Percentiles rank a stretch among this genome's conserved stretches.
Evolutionary conservation across 1,140 invertebrate genomes (phyloP).

Genomic region (Heliconius eleuchia): DNA sequence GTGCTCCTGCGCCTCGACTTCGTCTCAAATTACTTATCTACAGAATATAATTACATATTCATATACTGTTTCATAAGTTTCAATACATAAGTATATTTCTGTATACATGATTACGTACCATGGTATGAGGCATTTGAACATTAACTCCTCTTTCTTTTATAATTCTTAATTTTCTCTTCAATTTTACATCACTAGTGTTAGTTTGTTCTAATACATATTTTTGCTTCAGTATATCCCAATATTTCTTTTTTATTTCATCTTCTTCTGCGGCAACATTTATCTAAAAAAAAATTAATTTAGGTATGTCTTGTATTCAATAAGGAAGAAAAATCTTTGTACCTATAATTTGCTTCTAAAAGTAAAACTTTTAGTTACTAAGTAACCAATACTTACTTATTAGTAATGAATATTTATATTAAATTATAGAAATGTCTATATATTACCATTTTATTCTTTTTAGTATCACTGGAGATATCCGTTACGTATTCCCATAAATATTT

Average conservation of each 20-base stretch:
- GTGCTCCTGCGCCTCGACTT: no score
- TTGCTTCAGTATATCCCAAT: conserved; percentile 70
- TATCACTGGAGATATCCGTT: conserved; percentile 65
- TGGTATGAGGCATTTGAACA: conserved; percentile 72
- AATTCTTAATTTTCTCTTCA: conserved; percentile 66
- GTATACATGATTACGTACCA: conserved; percentile 48
- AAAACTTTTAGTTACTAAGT: not conserved
- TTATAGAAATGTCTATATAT: not conserved
- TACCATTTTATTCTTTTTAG: conserved; percentile 75
- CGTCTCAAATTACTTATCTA: no score
- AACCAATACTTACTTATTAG: not conserved
- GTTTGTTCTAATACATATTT: conserved; percentile 60
- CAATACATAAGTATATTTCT: not conserved
- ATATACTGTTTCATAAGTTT: no score
- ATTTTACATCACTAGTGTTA: conserved; percentile 49
- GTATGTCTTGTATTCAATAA: no score
- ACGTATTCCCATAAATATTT: conserved; percentile 72
- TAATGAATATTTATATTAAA: not conserved
- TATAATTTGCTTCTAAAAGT: no score
- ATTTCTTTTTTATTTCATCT: conserved; percentile 73
- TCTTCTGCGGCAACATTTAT: conserved; percentile 68
- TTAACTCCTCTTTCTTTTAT: conserved; percentile 70
- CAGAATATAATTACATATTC: no score
- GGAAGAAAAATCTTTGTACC: no score
- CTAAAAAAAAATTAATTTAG: conserved; percentile 33